A percentile compares a stretch with the other conserved stretches of the same genome.
Conservation (phyloP, 2,113 vertebrate species). For the Sorex fumeus region DNA sequence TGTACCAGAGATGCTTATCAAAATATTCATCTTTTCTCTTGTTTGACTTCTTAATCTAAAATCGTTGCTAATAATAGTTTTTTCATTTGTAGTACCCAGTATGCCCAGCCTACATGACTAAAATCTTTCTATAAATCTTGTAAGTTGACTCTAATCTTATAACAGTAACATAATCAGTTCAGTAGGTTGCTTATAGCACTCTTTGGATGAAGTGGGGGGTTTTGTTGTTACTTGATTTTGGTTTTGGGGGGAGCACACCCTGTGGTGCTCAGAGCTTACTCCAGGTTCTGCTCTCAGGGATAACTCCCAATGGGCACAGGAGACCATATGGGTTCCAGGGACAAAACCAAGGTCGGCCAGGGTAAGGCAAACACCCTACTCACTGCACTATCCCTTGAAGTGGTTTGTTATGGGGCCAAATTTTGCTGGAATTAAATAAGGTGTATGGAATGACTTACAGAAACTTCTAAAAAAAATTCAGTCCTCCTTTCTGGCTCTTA, state of each 20-base stretch:
- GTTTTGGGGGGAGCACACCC: too few relatives aligned
- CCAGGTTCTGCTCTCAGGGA: too few relatives aligned
- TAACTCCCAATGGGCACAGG: too few relatives aligned
- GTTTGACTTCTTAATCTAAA: conserved; percentile 45
- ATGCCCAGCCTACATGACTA: background rate
- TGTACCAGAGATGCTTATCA: background rate
- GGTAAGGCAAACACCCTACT: too few relatives aligned
- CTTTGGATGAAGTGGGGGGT: background rate
- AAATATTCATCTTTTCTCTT: conserved; percentile 38
- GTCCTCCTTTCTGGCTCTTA: conserved; percentile 1
- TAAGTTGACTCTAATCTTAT: conserved; percentile 30
- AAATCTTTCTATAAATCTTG: conserved; percentile 51
- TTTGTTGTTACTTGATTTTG: too few relatives aligned
- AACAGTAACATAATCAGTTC: background rate
- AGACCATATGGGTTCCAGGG: too few relatives aligned
- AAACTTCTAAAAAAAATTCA: conserved; percentile 26
- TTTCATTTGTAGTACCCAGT: background rate
- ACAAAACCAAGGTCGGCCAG: too few relatives aligned
- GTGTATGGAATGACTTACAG: background rate
- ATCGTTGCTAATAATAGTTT: conserved; percentile 7
- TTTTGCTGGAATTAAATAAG: conserved; percentile 46
- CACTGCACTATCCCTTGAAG: too few relatives aligned
- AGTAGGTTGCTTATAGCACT: background rate
- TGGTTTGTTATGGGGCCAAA: background rate
- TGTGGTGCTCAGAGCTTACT: too few relatives aligned